Conservation (phyloP, 2,113 vertebrate genomes). For the Psilopsiagon aymara region DNA sequence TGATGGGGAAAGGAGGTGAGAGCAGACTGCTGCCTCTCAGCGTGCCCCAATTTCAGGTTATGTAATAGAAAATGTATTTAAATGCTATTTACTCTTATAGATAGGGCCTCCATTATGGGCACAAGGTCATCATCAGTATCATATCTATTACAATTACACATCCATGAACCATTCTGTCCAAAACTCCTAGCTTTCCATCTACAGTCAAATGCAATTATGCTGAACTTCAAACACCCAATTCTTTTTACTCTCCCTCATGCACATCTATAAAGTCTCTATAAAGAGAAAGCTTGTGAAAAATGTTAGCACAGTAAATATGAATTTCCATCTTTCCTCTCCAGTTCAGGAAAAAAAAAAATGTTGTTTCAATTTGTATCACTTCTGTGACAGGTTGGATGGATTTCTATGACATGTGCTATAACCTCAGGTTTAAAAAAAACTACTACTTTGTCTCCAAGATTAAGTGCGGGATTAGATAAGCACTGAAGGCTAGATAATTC, state of each 20-base stretch:
- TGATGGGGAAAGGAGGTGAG: not conserved
- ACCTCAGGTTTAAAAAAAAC: not conserved
- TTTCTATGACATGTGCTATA: not conserved
- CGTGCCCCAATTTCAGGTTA: not conserved
- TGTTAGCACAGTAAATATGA: not conserved
- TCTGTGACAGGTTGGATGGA: not conserved
- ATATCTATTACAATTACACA: not conserved
- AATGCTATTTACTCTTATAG: not conserved
- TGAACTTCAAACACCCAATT: not conserved
- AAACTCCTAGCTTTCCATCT: not conserved
- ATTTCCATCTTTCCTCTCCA: rapidly evolving
- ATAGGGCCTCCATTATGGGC: not conserved
- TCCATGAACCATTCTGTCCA: not conserved
- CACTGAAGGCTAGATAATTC: not conserved
- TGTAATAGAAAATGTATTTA: not conserved
- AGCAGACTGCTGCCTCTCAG: not conserved
- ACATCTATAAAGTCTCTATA: not conserved
- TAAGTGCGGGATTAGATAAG: not conserved
- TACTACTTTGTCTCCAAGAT: not conserved
- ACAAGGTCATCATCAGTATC: not conserved
- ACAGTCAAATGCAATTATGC: not conserved
- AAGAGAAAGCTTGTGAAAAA: not conserved
- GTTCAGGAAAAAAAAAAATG: not conserved
- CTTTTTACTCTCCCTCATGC: not conserved
- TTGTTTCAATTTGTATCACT: not conserved